Conservation (phyloP, 2,113 vertebrate species). For the Bubalus kerabau region DNA sequence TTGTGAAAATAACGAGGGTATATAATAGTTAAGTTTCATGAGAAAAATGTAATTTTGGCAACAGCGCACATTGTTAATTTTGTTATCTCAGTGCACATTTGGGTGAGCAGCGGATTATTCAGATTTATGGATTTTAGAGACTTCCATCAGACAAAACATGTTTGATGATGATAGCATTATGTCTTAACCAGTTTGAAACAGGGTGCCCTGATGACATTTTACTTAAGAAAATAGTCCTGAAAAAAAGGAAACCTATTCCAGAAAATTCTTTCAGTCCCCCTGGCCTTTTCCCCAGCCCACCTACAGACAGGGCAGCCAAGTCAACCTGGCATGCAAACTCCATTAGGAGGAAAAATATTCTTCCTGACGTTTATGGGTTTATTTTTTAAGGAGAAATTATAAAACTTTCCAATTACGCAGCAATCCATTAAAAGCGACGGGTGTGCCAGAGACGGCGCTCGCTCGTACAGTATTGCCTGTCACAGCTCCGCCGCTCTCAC, state of each 20-base stretch:
- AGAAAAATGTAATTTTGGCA: background rate
- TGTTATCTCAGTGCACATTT: background rate
- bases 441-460: conserved; percentile 33
- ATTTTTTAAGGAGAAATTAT: conserved; percentile 68
- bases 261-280: background rate
- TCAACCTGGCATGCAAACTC: conserved; percentile 50
- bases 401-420: conserved; percentile 63
- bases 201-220: background rate
- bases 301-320: background rate
- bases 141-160: background rate
- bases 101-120: background rate
- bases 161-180: background rate
- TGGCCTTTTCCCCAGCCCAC: conserved; percentile 21
- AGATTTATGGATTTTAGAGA: background rate
- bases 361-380: conserved; percentile 71
- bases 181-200: background rate
- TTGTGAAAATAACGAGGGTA: background rate
- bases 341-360: conserved; percentile 67
- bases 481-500: conserved; percentile 42
- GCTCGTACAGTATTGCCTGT: conserved; percentile 41
- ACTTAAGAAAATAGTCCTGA: background rate
- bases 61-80: background rate
- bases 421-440: conserved; percentile 55
- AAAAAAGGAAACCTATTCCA: background rate
- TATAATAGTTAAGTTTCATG: background rate